Conservation (phyloP, 2,113 vertebrate genomes). For the Psilopsiagon aymara region DNA sequence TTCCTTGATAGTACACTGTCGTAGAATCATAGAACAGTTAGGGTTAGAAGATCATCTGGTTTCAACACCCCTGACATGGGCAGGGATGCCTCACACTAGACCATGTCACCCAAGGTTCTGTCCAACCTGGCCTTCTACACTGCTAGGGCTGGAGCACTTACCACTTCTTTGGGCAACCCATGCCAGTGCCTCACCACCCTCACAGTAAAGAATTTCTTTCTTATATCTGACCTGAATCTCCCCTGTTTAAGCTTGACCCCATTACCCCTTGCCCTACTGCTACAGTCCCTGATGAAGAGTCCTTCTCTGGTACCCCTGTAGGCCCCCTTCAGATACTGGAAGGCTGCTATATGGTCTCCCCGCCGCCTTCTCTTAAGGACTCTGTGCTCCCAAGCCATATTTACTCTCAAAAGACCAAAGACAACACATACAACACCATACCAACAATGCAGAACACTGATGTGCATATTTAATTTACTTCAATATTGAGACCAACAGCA, state of each 20-base stretch:
- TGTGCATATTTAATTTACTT: not conserved
- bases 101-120: not conserved
- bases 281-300: not conserved
- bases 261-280: not conserved
- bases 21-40: not conserved
- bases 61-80: not conserved
- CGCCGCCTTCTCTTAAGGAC: not conserved
- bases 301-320: not conserved
- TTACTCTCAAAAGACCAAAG: not conserved
- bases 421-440: not conserved
- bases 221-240: not conserved
- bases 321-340: not conserved
- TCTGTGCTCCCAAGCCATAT: not conserved
- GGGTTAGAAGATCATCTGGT: not conserved
- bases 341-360: not conserved
- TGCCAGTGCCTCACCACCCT: not conserved
- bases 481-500: not conserved
- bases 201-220: not conserved
- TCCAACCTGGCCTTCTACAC: not conserved
- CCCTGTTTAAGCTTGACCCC: not conserved
- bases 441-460: not conserved
- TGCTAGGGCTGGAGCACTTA: not conserved
- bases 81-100: not conserved
- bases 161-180: not conserved
- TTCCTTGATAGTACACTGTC: not conserved